Conservation (phyloP, 2,888 invertebrate genomes). For the Aplocera efformata region DNA sequence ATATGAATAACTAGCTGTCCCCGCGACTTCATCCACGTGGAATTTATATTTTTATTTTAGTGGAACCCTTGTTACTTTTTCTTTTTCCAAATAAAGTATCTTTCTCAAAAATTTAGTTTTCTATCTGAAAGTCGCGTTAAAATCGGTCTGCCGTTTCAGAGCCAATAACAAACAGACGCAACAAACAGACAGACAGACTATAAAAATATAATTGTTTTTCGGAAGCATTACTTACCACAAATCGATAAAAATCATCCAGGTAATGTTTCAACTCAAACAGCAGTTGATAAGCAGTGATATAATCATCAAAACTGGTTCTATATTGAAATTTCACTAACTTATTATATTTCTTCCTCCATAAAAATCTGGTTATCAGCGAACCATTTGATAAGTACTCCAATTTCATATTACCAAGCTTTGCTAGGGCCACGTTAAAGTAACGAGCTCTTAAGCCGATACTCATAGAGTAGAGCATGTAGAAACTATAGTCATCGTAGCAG, state of each 20-base stretch:
- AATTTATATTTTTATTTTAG: no score
- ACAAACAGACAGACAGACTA: no score
- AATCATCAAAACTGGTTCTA: conserved; percentile 35
- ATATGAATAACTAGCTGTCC: no score
- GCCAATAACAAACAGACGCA: no score
- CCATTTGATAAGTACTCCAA: conserved; percentile 46
- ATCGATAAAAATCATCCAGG: conserved; percentile 39
- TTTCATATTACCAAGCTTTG: conserved; percentile 47
- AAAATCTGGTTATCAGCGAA: conserved; percentile 40
- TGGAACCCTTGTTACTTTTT: no score
- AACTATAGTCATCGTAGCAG: conserved; percentile 43
- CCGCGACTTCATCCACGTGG: no score
- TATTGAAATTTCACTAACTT: conserved; percentile 43
- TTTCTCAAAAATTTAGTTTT: no score
- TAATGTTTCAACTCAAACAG: conserved; percentile 39
- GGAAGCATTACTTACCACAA: conserved; percentile 54
- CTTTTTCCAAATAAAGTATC: no score
- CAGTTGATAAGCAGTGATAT: conserved; percentile 38
- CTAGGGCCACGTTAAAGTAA: conserved; percentile 54
- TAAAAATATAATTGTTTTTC: no score
- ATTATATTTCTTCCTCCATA: conserved; percentile 50
- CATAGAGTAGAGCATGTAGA: conserved; percentile 33
- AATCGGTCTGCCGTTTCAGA: no score
- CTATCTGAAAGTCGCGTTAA: no score
- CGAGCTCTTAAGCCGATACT: conserved; percentile 44